These are phyloP conservation scores for Falco peregrinus DNA, from an alignment of 2,797 vertebrate species.

Conservation along the genomic window DNA sequence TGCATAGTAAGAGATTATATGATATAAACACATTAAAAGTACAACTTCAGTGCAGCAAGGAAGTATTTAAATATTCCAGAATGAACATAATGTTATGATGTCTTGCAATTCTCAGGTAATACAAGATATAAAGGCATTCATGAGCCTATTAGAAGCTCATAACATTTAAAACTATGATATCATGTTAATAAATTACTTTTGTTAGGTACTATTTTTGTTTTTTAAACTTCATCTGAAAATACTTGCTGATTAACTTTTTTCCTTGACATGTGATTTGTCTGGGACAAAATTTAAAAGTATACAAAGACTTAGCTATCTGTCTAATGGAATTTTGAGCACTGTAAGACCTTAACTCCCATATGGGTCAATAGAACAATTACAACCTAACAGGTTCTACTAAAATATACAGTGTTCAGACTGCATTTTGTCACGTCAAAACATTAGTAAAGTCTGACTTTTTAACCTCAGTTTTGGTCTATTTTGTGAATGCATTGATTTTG, in stretches of 20 bases:
- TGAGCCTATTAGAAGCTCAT: background rate
- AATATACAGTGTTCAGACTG: background rate
- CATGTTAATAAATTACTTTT: background rate
- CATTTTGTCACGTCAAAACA: background rate
- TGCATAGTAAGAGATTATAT: background rate
- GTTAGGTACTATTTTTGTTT: background rate
- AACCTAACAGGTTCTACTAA: background rate
- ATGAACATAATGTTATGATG: background rate
- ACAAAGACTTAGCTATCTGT: background rate
- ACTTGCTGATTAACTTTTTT: background rate
- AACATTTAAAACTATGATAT: background rate
- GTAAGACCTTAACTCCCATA: background rate
- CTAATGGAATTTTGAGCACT: background rate
- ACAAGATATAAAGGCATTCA: background rate
- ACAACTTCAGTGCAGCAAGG: background rate
- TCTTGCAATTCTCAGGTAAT: background rate
- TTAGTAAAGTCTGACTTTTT: background rate
- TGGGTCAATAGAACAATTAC: background rate
- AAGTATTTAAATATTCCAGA: background rate
- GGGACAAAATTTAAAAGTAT: background rate
- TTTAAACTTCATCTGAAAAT: background rate
- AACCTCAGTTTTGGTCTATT: background rate
- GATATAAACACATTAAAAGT: background rate
- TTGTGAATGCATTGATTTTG: background rate
- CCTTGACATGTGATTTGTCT: rapidly evolving